These are phyloP conservation scores for Corticium candelabrum DNA, from an alignment of 37 sponge, comb jelly and placozoan genomes.

Conservation along the genomic window DNA sequence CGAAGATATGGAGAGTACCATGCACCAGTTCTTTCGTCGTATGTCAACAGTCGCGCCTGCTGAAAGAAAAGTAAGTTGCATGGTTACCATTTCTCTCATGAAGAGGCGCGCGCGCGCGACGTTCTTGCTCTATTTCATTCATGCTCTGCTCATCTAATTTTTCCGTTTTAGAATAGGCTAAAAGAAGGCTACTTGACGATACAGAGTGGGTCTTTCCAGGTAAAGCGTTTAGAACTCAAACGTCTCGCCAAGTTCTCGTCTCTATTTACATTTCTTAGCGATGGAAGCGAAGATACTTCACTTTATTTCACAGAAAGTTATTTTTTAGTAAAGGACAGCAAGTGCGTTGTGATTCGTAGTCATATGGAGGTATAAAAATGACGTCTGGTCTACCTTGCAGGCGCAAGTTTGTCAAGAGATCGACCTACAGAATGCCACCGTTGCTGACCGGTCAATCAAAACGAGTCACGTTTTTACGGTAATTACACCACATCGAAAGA, in stretches of 20 bases:
- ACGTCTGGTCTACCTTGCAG: too few relatives aligned
- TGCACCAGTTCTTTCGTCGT: background rate
- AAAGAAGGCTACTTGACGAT: background rate
- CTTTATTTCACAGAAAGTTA: background rate
- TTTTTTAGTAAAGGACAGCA: background rate
- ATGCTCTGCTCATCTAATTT: too few relatives aligned
- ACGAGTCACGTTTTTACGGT: conserved; percentile 80
- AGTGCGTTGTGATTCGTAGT: background rate
- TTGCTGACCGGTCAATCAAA: conserved; percentile 76
- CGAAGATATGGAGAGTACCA: background rate
- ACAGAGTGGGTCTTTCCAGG: background rate
- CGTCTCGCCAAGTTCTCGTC: too few relatives aligned
- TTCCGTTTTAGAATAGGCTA: too few relatives aligned
- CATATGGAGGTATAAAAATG: too few relatives aligned
- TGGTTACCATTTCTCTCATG: too few relatives aligned
- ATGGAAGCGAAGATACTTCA: background rate
- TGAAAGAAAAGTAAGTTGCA: background rate
- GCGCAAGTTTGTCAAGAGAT: background rate
- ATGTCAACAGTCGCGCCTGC: background rate
- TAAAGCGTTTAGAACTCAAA: background rate
- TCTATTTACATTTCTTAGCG: too few relatives aligned
- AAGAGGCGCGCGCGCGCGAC: background rate
- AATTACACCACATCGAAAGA: conserved; percentile 42
- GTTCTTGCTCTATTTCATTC: background rate
- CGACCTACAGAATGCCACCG: conserved; percentile 24